phyloP scores from a whole-genome alignment of 2,113 vertebrate genomes.

The Craseonycteris thonglongyai region DNA sequence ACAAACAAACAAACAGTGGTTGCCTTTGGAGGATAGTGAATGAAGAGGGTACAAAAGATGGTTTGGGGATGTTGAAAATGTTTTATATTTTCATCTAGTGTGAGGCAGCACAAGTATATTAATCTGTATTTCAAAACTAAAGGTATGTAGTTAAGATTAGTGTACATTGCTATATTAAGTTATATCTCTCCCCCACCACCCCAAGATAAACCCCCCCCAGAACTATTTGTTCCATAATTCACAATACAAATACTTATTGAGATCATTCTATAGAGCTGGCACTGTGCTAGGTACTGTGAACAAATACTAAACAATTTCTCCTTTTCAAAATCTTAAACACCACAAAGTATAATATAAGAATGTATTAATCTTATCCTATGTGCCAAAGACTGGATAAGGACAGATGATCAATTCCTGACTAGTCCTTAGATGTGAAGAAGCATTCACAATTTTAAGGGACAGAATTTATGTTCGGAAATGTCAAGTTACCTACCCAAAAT shows the following conservation, averaged over 20 bases:
- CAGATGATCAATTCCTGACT: not conserved
- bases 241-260: not conserved
- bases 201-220: too few relatives aligned
- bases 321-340: not conserved
- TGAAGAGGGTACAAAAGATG: accelerated
- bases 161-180: too few relatives aligned
- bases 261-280: not conserved
- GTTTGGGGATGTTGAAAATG: not conserved
- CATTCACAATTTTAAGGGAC: not conserved
- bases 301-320: not conserved
- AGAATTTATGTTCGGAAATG: not conserved
- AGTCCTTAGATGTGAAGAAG: not conserved
- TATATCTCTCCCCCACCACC: too few relatives aligned
- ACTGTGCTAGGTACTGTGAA: not conserved
- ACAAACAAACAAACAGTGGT: not conserved
- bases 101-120: not conserved
- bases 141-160: too few relatives aligned
- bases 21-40: not conserved
- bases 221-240: not conserved
- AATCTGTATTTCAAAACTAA: not conserved
- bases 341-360: not conserved
- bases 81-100: not conserved
- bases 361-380: not conserved
- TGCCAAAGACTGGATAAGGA: not conserved
- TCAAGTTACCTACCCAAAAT: not conserved